phyloP scores from a whole-genome alignment of 1,140 invertebrate genomes.

The Hyles vespertilio region DNA sequence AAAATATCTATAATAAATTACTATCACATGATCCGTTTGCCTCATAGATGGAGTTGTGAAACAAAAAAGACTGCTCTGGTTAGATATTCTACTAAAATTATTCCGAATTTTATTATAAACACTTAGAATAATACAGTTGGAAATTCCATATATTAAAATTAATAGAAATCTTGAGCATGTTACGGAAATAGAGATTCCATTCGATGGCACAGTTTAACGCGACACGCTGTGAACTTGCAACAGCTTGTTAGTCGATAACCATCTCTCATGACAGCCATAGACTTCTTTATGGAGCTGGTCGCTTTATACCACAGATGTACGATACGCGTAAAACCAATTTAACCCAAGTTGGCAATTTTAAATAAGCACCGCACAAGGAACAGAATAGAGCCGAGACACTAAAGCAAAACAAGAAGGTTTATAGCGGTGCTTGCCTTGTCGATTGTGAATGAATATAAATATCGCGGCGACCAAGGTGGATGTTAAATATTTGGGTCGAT shows the following conservation, averaged over 20 bases:
- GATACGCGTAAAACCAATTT: constrained; percentile 47
- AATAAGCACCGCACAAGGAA: constrained; percentile 29
- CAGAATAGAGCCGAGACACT: constrained; percentile 35
- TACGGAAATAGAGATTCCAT: constrained; percentile 38
- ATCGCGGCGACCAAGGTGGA: constrained; percentile 32
- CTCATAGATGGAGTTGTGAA: too few relatives aligned
- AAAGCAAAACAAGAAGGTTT: constrained; percentile 41
- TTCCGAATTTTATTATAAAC: too few relatives aligned
- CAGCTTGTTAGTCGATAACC: constrained; percentile 60
- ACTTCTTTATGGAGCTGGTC: constrained; percentile 60
- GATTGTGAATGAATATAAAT: constrained; percentile 43
- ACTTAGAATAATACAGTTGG: too few relatives aligned
- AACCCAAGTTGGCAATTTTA: constrained; percentile 39
- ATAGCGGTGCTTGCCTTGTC: constrained; percentile 41
- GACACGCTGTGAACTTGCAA: constrained; percentile 41
- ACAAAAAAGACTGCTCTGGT: too few relatives aligned
- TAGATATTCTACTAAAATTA: too few relatives aligned
- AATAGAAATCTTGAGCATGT: constrained; percentile 11
- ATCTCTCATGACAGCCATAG: constrained; percentile 41
- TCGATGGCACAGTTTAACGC: constrained; percentile 36
- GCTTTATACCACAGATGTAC: constrained; percentile 51
- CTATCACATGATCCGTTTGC: too few relatives aligned
- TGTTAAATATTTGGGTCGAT: too few relatives aligned
- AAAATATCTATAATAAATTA: too few relatives aligned
- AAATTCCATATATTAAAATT: constrained; percentile 6